phyloP scores from a whole-genome alignment of 2,888 invertebrate genomes.

The Ischnus inquisitorius region DNA sequence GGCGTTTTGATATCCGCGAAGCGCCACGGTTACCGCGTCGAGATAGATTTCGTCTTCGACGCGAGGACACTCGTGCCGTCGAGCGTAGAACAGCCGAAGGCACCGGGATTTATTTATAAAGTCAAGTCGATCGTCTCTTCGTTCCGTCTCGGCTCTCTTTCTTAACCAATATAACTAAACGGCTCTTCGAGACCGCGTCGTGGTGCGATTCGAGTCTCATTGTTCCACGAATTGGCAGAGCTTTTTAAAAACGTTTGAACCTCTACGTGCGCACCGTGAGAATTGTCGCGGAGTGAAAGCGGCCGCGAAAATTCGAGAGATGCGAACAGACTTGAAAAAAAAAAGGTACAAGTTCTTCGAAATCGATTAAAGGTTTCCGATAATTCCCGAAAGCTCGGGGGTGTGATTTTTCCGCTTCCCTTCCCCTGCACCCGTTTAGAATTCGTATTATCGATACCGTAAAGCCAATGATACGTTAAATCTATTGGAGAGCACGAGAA shows the following conservation, averaged over 20 bases:
- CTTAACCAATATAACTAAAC: constrained; percentile 22
- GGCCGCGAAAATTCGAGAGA: not conserved
- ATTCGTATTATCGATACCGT: constrained; percentile 28
- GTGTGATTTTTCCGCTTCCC: constrained; percentile 6
- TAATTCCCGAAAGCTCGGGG: constrained; percentile 8
- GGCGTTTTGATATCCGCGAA: constrained; percentile 11
- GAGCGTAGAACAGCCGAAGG: constrained; percentile 11
- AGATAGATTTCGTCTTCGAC: not conserved
- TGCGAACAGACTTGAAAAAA: constrained; percentile 6
- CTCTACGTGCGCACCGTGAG: constrained; percentile 1
- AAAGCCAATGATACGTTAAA: constrained; percentile 46
- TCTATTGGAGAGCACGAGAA: constrained; percentile 8
- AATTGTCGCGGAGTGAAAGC: constrained; percentile 20
- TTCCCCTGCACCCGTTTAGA: not conserved
- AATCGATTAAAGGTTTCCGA: not conserved
- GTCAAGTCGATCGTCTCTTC: constrained; percentile 26
- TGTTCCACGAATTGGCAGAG: constrained; percentile 54
- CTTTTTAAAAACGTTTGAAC: constrained; percentile 17
- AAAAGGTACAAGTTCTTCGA: not conserved
- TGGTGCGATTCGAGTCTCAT: constrained; percentile 23
- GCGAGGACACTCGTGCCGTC: constrained; percentile 14
- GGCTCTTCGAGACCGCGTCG: constrained; percentile 6
- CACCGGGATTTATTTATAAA: constrained; percentile 32
- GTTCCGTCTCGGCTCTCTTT: constrained; percentile 7
- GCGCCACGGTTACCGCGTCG: not conserved